Conservation (phyloP, 2,113 vertebrate genomes). For the Gracilinanus agilis region DNA sequence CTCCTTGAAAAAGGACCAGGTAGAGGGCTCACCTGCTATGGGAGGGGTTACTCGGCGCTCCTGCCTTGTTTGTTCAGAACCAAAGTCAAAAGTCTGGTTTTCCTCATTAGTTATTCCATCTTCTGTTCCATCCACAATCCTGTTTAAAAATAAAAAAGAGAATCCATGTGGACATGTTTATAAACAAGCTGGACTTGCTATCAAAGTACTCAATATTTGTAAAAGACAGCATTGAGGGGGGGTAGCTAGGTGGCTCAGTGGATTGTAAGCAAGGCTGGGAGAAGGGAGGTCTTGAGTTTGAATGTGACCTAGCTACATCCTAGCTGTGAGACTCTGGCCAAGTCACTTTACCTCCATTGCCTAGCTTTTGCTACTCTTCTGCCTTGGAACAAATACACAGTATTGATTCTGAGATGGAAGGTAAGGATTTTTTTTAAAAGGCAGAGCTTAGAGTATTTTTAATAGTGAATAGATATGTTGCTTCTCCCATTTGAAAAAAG, state of each 20-base stretch:
- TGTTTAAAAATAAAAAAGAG: conserved; percentile 73
- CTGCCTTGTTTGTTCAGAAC: conserved; percentile 83
- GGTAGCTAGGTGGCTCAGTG: no score
- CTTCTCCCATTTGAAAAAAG: background rate
- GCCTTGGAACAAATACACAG: no score
- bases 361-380: no score
- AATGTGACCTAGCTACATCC: no score
- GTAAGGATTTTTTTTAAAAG: no score
- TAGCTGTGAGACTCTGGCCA: no score
- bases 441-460: background rate
- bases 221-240: background rate
- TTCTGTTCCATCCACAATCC: conserved; percentile 90
- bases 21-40: conserved; percentile 81
- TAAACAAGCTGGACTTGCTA: conserved; percentile 10
- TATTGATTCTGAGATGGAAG: no score
- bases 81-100: conserved; percentile 87
- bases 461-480: background rate
- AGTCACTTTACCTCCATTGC: no score
- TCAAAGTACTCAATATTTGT: background rate
- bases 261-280: no score
- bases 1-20: conserved; percentile 22
- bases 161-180: conserved; percentile 38
- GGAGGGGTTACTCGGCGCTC: conserved; percentile 83
- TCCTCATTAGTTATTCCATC: conserved; percentile 84
- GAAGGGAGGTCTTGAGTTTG: no score